Conservation (phyloP, 2,113 vertebrate species). For the Benitochromis conjunctus region DNA sequence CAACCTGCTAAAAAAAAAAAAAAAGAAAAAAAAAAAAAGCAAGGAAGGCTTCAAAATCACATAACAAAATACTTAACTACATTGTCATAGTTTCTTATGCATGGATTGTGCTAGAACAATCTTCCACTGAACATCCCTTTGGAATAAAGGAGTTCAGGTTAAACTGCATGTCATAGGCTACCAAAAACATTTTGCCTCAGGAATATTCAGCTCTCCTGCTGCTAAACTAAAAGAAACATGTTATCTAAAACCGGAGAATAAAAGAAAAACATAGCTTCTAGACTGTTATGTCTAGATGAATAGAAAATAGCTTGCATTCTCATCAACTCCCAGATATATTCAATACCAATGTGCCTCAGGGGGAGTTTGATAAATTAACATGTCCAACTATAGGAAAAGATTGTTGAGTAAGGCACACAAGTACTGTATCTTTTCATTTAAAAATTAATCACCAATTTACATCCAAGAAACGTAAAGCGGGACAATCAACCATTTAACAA, state of each 20-base stretch:
- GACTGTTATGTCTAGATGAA: background rate
- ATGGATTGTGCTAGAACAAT: background rate
- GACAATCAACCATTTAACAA: slow-evolving; percentile 69
- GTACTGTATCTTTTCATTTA: slow-evolving; percentile 65
- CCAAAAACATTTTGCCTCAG: background rate
- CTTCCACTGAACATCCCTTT: background rate
- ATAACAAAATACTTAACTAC: slow-evolving; percentile 83
- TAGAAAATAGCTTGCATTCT: background rate
- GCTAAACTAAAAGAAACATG: background rate
- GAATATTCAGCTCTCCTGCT: background rate
- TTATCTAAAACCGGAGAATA: background rate
- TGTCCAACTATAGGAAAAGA: slow-evolving; percentile 79
- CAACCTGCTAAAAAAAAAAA: no score
- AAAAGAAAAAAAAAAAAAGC: slow-evolving; percentile 68
- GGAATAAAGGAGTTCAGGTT: slow-evolving; percentile 16
- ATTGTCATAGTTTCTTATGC: slow-evolving; percentile 67
- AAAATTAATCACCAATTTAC: slow-evolving; percentile 61
- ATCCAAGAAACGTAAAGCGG: slow-evolving; percentile 61
- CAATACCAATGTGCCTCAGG: slow-evolving; percentile 58
- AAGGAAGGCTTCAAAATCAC: slow-evolving; percentile 79
- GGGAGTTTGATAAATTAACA: slow-evolving; percentile 63
- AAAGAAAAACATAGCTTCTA: slow-evolving; percentile 1
- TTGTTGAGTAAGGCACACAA: slow-evolving; percentile 88
- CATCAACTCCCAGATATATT: slow-evolving; percentile 59
- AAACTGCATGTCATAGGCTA: background rate